These are phyloP conservation scores for Myrmecophaga tridactyla DNA, from an alignment of 2,113 vertebrate genomes.

Conservation along the genomic window DNA sequence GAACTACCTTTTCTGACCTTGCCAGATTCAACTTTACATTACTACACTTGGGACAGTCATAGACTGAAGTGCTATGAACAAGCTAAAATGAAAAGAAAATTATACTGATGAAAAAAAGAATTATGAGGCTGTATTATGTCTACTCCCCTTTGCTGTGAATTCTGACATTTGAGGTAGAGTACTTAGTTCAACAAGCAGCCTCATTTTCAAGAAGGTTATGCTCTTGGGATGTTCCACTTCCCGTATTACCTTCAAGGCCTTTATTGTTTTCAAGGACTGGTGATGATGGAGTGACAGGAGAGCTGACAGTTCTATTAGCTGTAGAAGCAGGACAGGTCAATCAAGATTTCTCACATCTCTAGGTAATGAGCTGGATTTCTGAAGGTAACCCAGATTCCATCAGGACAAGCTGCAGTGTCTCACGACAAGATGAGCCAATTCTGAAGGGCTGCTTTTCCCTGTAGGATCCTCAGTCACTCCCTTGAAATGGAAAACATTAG, in stretches of 20 bases:
- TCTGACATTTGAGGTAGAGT: conserved; percentile 33
- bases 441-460: conserved; percentile 43
- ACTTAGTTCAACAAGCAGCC: conserved; percentile 43
- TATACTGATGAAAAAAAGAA: background rate
- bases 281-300: conserved; percentile 70
- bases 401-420: conserved; percentile 7
- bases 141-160: conserved; percentile 30
- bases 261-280: conserved; percentile 36
- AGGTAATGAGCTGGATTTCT: conserved; percentile 76
- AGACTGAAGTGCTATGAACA: conserved; percentile 1
- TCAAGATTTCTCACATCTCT: conserved; percentile 54
- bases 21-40: background rate
- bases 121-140: background rate
- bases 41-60: background rate
- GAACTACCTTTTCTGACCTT: background rate
- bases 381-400: conserved; percentile 71
- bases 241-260: conserved; percentile 64
- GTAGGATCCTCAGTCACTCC: background rate
- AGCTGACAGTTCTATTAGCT: conserved; percentile 82
- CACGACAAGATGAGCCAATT: conserved; percentile 40
- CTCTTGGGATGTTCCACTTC: conserved; percentile 59
- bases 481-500: background rate
- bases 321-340: conserved; percentile 62
- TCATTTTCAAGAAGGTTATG: conserved; percentile 44
- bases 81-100: background rate